Conservation (phyloP, 2,113 vertebrate genomes). For the Hypocryptadius cinnamomeus region DNA sequence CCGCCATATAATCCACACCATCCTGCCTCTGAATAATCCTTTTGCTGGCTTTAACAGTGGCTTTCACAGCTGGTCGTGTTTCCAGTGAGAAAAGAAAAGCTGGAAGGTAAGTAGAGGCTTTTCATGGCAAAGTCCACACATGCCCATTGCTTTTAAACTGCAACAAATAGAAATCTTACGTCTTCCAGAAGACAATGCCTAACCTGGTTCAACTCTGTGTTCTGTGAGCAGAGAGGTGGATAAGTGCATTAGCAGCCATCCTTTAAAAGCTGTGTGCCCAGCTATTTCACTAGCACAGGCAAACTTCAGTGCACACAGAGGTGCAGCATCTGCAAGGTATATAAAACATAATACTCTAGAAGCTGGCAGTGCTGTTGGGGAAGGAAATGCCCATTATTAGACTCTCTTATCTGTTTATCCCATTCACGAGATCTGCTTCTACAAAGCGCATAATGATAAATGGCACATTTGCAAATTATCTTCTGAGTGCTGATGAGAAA, state of each 20-base stretch:
- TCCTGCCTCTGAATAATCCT: not conserved
- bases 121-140: not conserved
- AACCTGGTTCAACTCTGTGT: not conserved
- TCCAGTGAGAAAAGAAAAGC: not conserved
- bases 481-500: slow-evolving; percentile 59
- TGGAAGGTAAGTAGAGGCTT: not conserved
- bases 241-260: not conserved
- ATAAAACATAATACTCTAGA: not conserved
- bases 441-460: slow-evolving; percentile 52
- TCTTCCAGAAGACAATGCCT: not conserved
- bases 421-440: slow-evolving; percentile 31
- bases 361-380: not conserved
- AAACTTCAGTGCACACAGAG: not conserved
- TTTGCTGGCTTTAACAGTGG: not conserved
- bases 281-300: not conserved
- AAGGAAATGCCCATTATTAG: slow-evolving; percentile 30
- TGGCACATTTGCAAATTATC: slow-evolving; percentile 65
- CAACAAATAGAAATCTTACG: not conserved
- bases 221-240: not conserved
- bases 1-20: not conserved
- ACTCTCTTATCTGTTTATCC: slow-evolving; percentile 42
- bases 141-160: not conserved
- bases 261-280: not conserved
- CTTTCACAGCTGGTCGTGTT: not conserved
- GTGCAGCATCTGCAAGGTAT: not conserved